A percentile compares a stretch with the other conserved stretches of the same genome.
Conservation (phyloP, 2,888 invertebrate species). For the Labia minor region DNA sequence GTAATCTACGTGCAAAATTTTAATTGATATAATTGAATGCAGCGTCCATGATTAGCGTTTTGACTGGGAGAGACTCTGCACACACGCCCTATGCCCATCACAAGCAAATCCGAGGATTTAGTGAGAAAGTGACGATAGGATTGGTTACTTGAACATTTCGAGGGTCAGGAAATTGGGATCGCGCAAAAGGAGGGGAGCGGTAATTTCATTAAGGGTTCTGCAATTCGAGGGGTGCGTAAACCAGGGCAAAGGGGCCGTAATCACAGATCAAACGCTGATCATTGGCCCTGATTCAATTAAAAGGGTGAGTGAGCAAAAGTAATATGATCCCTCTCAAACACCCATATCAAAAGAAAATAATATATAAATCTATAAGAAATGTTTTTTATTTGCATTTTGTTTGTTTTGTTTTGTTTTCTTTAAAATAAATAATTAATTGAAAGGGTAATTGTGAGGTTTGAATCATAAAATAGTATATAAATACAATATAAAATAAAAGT, state of each 20-base stretch:
- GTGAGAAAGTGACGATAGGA: neutral
- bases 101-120: slow-evolving; percentile 8
- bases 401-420: no score
- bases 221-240: neutral
- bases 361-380: neutral
- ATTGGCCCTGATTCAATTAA: slow-evolving; percentile 13
- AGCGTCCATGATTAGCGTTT: slow-evolving; percentile 13
- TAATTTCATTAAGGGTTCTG: slow-evolving; percentile 2
- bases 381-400: no score
- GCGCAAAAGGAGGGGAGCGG: neutral
- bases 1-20: neutral
- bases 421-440: no score
- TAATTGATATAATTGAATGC: neutral
- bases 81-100: neutral
- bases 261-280: slow-evolving; percentile 13
- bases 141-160: neutral
- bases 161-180: neutral
- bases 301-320: neutral
- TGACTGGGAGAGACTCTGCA: neutral
- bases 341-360: neutral
- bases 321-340: neutral
- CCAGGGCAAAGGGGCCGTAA: slow-evolving; percentile 1
- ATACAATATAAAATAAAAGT: neutral
- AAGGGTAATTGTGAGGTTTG: no score
- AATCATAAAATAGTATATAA: neutral